Evolutionary conservation across 2,797 vertebrate genomes (phyloP).

Genomic region (Enteromius mattozi): DNA sequence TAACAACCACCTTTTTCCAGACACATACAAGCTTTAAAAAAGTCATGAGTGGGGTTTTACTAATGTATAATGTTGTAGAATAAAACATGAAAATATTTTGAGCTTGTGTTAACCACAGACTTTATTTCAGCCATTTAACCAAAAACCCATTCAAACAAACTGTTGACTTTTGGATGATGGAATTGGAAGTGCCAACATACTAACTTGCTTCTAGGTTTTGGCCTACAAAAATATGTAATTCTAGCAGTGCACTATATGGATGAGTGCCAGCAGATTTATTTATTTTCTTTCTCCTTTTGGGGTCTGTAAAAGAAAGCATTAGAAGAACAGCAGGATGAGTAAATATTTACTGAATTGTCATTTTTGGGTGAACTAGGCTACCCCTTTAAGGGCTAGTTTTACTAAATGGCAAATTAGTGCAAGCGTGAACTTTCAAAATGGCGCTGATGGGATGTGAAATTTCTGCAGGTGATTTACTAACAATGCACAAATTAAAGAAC

Average conservation of each 20-base stretch:
- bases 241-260: background rate
- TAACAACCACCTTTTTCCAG: background rate
- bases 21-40: background rate
- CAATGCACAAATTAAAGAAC: too few relatives aligned
- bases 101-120: background rate
- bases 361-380: background rate
- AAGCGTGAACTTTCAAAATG: too few relatives aligned
- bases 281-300: background rate
- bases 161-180: background rate
- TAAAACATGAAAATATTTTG: background rate
- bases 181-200: background rate
- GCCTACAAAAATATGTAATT: too few relatives aligned
- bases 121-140: background rate
- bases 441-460: too few relatives aligned
- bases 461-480: too few relatives aligned
- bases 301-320: background rate
- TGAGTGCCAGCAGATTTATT: background rate
- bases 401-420: too few relatives aligned
- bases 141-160: background rate
- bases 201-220: background rate
- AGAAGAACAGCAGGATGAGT: background rate
- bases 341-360: background rate
- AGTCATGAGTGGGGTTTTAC: background rate
- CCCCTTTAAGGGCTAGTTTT: background rate
- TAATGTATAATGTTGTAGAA: background rate